A percentile compares a stretch with the other conserved stretches of the same genome.
Evolutionary conservation across 2,113 vertebrate species (phyloP).

Genomic region (Cromileptes altivelis): DNA sequence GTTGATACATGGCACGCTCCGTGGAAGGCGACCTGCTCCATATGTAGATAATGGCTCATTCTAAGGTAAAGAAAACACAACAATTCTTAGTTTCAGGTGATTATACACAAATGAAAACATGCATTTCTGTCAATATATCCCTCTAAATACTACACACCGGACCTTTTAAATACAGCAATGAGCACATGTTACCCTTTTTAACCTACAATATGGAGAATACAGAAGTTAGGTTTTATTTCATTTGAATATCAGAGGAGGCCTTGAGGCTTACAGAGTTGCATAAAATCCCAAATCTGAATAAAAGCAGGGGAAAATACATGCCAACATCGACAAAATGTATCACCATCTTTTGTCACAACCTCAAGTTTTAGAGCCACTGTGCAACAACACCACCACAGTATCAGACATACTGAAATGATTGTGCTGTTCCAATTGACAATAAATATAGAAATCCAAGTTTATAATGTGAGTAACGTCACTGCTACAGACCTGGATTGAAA

Average conservation of each 20-base stretch:
- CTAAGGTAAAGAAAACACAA: no score
- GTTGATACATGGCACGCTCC: no score
- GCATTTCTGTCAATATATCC: no score
- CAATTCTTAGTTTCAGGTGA: no score
- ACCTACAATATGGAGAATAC: background rate
- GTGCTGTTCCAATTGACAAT: constrained; percentile 41
- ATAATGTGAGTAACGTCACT: constrained; percentile 16
- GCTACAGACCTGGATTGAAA: constrained; percentile 59
- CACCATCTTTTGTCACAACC: constrained; percentile 20
- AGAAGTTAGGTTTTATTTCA: background rate
- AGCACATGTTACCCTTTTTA: background rate
- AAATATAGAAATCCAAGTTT: constrained; percentile 26
- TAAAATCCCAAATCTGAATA: background rate
- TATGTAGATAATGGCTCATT: no score
- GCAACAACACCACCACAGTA: background rate
- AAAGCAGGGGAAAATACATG: background rate
- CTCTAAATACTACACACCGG: no score
- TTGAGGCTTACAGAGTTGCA: background rate
- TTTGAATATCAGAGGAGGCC: background rate
- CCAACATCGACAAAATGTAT: background rate
- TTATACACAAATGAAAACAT: no score
- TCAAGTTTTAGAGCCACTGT: constrained; percentile 24
- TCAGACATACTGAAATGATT: constrained; percentile 28
- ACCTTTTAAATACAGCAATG: background rate
- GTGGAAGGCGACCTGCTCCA: no score